These are phyloP conservation scores for Chromobotia macracanthus DNA, from an alignment of 2,797 vertebrate species.

Conservation along the genomic window DNA sequence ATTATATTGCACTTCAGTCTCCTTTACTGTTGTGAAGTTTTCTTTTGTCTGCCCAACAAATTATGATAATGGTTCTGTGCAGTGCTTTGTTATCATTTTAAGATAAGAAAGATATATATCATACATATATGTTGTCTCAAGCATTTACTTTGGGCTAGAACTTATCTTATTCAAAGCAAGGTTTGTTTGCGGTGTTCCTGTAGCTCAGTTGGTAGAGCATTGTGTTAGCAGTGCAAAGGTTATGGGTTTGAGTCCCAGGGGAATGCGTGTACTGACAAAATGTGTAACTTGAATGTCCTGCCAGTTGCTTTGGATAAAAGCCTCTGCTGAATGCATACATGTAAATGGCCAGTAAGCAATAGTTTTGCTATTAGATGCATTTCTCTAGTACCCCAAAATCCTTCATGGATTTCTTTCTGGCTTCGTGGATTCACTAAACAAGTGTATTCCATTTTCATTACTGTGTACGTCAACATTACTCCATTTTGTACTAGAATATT, in stretches of 20 bases:
- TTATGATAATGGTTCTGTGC: conserved; percentile 5
- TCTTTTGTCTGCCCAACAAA: background rate
- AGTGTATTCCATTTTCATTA: background rate
- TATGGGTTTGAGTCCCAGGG: no score
- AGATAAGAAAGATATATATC: background rate
- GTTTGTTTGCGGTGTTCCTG: no score
- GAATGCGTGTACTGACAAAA: no score
- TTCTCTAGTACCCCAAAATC: background rate
- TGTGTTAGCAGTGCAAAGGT: no score
- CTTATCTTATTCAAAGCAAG: conserved; percentile 13
- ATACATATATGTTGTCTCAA: conserved; percentile 10
- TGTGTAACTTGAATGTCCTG: no score
- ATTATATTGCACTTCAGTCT: background rate
- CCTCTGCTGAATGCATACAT: no score
- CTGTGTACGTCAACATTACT: background rate
- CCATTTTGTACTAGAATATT: background rate
- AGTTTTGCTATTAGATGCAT: conserved; percentile 7
- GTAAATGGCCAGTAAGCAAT: background rate
- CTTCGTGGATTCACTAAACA: background rate
- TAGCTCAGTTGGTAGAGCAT: no score
- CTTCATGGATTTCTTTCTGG: no score
- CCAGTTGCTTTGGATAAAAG: no score
- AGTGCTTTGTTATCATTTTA: background rate
- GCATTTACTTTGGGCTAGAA: background rate
- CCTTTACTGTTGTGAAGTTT: background rate